Percentiles rank a stretch among this genome's conserved stretches.
Conservation (phyloP, 2,113 vertebrate genomes). For the Sinocyclocheilus anshuiensis region DNA sequence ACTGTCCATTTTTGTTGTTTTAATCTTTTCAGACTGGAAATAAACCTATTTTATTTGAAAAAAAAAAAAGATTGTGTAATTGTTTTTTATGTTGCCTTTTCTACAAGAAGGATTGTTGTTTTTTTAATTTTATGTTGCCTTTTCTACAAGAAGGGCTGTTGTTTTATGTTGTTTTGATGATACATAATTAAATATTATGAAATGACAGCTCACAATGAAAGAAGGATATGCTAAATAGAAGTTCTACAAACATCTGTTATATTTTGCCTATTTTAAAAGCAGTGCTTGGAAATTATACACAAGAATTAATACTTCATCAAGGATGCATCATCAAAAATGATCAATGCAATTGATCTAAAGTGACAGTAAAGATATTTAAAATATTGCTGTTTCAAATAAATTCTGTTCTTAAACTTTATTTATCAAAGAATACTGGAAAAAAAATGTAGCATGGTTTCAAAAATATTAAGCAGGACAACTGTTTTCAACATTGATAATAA, state of each 20-base stretch:
- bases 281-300: not conserved
- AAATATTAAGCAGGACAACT: not conserved
- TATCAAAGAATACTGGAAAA: not conserved
- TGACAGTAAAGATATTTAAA: not conserved
- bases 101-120: not conserved
- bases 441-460: not conserved
- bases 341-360: not conserved
- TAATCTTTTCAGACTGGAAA: constrained; percentile 58
- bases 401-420: not conserved
- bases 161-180: not conserved
- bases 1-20: constrained; percentile 52
- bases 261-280: not conserved
- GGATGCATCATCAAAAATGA: not conserved
- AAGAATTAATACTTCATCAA: not conserved
- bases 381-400: not conserved
- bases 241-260: not conserved
- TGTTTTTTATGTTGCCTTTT: not conserved
- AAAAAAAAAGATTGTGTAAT: not conserved
- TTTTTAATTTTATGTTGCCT: not conserved
- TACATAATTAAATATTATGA: not conserved
- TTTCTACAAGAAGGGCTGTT: not conserved
- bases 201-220: not conserved
- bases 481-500: not conserved
- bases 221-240: not conserved
- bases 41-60: constrained; percentile 54